These are phyloP conservation scores for Brachyhypopomus gauderio DNA, from an alignment of 2,113 vertebrate species.

Conservation along the genomic window DNA sequence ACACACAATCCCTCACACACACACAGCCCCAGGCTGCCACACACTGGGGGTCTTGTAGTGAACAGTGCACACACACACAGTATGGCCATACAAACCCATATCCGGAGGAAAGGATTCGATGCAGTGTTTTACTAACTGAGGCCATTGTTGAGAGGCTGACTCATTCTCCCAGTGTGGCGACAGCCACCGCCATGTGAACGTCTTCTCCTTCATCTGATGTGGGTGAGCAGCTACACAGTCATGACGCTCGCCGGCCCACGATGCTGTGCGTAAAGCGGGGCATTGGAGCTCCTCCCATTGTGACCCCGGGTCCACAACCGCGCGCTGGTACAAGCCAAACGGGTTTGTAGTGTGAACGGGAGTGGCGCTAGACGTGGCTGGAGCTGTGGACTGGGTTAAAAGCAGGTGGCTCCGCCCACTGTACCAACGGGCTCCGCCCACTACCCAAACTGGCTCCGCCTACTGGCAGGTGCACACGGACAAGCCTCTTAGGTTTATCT, in stretches of 20 bases:
- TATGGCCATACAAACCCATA: slow-evolving; percentile 39
- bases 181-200: slow-evolving; percentile 32
- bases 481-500: slow-evolving; percentile 35
- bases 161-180: slow-evolving; percentile 42
- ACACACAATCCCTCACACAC: not conserved
- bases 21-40: slow-evolving; percentile 27
- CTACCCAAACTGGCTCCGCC: not conserved
- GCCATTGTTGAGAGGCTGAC: slow-evolving; percentile 46
- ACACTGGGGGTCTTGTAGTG: slow-evolving; percentile 45
- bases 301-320: not conserved
- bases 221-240: slow-evolving; percentile 20
- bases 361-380: not conserved
- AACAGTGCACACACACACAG: slow-evolving; percentile 37
- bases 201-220: slow-evolving; percentile 23
- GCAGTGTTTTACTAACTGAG: slow-evolving; percentile 47
- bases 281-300: too few species aligned
- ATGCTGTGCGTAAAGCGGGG: not conserved
- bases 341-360: not conserved
- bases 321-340: not conserved
- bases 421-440: not conserved
- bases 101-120: slow-evolving; percentile 48
- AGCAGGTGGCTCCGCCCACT: too few species aligned
- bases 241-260: not conserved
- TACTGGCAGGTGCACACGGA: slow-evolving; percentile 12
- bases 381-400: too few species aligned